phyloP scores from a whole-genome alignment of 2,113 vertebrate species.

The Seriola dumerili region DNA sequence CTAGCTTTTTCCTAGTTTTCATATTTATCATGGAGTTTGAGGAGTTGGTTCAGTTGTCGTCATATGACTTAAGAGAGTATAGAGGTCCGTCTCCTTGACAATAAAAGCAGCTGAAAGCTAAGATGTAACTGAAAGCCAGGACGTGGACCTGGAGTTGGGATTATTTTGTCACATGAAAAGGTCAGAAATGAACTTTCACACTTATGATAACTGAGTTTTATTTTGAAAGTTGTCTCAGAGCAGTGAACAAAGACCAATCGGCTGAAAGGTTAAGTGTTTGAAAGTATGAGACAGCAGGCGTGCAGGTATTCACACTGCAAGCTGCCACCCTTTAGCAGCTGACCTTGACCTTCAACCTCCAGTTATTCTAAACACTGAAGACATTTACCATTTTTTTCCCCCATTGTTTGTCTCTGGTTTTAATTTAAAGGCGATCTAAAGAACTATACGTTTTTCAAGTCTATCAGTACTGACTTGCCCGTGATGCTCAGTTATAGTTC shows the following conservation, averaged over 20 bases:
- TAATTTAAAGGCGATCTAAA: too few species aligned
- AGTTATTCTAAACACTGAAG: background rate
- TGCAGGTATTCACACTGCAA: background rate
- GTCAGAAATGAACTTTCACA: background rate
- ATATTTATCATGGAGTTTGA: background rate
- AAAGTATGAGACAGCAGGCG: too few species aligned
- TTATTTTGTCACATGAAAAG: background rate
- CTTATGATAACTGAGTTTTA: background rate
- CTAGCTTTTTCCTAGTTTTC: background rate
- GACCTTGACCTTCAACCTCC: background rate
- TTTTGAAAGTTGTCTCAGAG: background rate
- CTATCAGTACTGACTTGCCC: too few species aligned
- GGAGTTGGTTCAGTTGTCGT: background rate
- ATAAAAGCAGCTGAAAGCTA: too few species aligned
- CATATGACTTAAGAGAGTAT: background rate
- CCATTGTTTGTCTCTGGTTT: too few species aligned
- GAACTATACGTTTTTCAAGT: too few species aligned
- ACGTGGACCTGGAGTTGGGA: background rate
- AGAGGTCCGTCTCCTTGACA: background rate
- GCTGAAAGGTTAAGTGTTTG: background rate
- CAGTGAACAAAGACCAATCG: background rate
- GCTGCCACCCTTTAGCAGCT: background rate
- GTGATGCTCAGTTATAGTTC: too few species aligned
- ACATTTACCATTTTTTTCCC: too few species aligned
- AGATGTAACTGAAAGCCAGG: background rate